A percentile compares a stretch with the other conserved stretches of the same genome.
Conservation (phyloP, 30 jellyfish, hydroid and myxozoan species). For the Mastigias papua region DNA sequence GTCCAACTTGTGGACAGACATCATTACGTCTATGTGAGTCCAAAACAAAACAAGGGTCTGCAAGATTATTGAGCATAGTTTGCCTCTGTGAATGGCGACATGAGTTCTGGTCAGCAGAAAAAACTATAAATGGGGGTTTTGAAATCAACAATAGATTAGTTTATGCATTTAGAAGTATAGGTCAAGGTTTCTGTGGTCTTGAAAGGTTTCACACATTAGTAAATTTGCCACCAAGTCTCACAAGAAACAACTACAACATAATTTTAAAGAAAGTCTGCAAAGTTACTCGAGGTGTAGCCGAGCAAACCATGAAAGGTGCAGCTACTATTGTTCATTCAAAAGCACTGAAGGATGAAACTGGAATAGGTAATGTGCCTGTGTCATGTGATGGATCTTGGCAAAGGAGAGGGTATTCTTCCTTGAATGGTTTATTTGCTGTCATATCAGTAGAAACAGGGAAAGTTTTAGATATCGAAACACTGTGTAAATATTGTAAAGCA, state of each 20-base stretch:
- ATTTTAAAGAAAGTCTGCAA: not conserved
- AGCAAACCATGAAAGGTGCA: not conserved
- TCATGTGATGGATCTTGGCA: conserved; percentile 14
- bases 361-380: not conserved
- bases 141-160: not conserved
- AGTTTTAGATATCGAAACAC: not conserved
- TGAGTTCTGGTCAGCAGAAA: not conserved
- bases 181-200: not conserved
- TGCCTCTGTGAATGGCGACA: not conserved
- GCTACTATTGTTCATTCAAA: not conserved
- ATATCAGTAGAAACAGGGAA: not conserved
- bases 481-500: not conserved
- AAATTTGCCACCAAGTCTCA: not conserved
- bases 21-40: not conserved
- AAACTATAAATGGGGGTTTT: not conserved
- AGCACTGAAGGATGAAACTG: not conserved
- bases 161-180: not conserved
- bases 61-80: not conserved
- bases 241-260: not conserved
- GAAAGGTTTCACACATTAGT: not conserved
- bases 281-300: not conserved
- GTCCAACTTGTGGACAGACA: not conserved
- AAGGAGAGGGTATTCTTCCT: not conserved
- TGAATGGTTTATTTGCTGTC: not conserved
- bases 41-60: not conserved